Base-by-base conservation (phyloP, 2,888 invertebrate species). In the Eupeodes luniger region DNA sequence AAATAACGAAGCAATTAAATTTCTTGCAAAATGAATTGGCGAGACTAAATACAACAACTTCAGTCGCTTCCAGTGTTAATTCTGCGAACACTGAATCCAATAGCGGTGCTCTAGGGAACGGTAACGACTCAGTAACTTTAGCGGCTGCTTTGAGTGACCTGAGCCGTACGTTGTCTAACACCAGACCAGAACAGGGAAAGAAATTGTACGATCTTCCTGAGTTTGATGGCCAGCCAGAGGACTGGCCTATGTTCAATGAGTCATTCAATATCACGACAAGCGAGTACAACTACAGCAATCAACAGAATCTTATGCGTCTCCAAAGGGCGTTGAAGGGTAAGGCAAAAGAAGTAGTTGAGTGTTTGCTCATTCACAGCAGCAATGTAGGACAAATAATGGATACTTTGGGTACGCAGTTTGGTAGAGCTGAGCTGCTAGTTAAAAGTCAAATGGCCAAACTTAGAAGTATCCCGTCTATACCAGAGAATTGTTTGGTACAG, bases 331-430 rank as follows among this genome's bases (percentile, higher is more conserved):
- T 87, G 9, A 78, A 78, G 51, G 84, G 76, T 10, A 67, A 61
- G 55, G 83, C 86, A 4, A 61, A 19, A 47, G 81, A 84, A n/a
- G 36, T 79, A 10, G 87, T 89, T 2, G 78, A 77, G 14, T 82
- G 79, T 12, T 36, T 87, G n/a, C 55, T 89, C 2, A 89, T 89
- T 10, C 66, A 76, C 49, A 55, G 19, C 4, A 55, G 19, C 19
- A 55, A 19, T 55, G 55, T 55, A 55, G 19, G 19, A 9, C 9
- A 10, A 4, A 19, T 19, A 55, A 55, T 19, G 10, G 55, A 55
- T 19, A 55, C 55, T 16, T 19, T 55, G 19, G 4, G 55, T 19
- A 55, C 19, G 55, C 19, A 55, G 4, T 55, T 55, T 19, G 55
- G 55, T 5, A 19, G 19, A 55, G 10, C 55, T 19, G 55, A 55